phyloP scores from a whole-genome alignment of 2,113 vertebrate species.

The Heteronetta atricapilla region DNA sequence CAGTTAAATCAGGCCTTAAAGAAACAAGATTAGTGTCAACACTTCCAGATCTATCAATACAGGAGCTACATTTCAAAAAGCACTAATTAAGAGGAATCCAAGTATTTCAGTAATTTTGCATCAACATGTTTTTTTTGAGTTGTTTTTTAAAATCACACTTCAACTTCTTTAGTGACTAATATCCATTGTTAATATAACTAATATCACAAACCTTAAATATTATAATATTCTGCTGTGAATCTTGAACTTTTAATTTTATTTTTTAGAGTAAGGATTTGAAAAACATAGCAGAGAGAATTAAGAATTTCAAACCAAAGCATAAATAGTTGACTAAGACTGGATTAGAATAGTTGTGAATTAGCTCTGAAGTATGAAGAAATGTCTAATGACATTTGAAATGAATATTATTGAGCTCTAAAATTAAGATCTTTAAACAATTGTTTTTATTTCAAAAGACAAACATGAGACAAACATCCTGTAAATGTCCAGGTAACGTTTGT shows the following conservation, averaged over 20 bases:
- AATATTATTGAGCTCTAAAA: neutral
- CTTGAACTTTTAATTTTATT: neutral
- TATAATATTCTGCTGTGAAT: neutral
- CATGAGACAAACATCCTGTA: neutral
- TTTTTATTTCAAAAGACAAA: neutral
- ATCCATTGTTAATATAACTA: neutral
- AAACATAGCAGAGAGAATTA: neutral
- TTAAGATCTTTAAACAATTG: neutral
- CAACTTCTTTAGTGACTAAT: neutral
- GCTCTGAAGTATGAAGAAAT: neutral
- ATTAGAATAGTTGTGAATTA: neutral
- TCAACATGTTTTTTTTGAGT: neutral
- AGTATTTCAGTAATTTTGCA: neutral
- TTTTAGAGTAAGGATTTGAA: neutral
- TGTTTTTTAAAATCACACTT: neutral
- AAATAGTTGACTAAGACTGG: neutral
- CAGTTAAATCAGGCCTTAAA: neutral
- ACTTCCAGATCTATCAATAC: neutral
- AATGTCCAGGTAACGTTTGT: neutral
- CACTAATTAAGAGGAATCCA: neutral
- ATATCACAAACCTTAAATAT: neutral
- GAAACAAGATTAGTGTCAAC: neutral
- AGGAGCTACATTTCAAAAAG: neutral
- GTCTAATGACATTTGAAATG: neutral
- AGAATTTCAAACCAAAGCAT: neutral